These are phyloP conservation scores for Nycticebus coucang DNA, from an alignment of 2,113 vertebrate genomes.

Conservation along the genomic window DNA sequence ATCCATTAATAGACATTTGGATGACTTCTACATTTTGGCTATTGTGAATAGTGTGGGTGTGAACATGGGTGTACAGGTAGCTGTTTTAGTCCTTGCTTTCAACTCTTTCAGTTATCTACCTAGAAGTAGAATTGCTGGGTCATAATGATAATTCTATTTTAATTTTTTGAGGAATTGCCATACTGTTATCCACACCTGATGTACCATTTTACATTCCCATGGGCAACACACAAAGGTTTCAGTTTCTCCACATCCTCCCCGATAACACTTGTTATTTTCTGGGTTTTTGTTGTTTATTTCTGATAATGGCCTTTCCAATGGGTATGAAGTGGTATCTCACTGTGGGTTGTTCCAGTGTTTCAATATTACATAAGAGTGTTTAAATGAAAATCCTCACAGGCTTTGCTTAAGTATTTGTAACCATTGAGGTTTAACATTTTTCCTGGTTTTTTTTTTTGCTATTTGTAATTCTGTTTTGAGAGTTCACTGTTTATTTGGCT, in stretches of 20 bases:
- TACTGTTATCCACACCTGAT: not conserved
- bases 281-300: not conserved
- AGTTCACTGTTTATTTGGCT: not conserved
- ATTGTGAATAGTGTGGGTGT: not conserved
- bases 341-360: not conserved
- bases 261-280: not conserved
- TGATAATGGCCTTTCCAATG: not conserved
- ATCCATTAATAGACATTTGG: not conserved
- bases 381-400: not conserved
- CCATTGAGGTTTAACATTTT: not conserved
- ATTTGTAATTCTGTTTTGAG: not conserved
- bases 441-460: not conserved
- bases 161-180: not conserved
- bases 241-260: not conserved
- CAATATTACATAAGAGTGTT: not conserved
- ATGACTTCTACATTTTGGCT: not conserved
- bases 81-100: not conserved
- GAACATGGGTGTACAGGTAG: not conserved
- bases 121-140: not conserved
- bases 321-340: not conserved
- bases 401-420: constrained; percentile 24
- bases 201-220: not conserved
- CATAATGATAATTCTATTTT: not conserved
- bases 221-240: not conserved
- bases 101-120: not conserved